phyloP scores from a whole-genome alignment of 2,113 vertebrate genomes.

The Amia ocellicauda region DNA sequence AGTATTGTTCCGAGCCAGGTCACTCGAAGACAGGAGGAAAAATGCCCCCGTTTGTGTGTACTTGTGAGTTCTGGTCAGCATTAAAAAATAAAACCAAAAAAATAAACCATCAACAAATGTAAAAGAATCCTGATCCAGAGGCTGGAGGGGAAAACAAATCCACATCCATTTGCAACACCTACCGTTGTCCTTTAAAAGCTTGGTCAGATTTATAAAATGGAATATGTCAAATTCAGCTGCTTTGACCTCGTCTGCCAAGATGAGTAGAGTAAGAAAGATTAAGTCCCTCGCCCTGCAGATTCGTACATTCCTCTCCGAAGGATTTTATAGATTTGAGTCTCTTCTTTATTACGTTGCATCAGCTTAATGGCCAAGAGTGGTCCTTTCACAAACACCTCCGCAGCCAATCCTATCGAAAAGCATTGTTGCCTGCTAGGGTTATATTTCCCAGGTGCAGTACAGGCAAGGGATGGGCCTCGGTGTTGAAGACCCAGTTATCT shows the following conservation, averaged over 20 bases:
- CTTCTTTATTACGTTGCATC: background rate
- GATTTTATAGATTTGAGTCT: background rate
- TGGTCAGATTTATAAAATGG: constrained; percentile 39
- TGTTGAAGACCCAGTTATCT: constrained; percentile 97
- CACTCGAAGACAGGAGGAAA: constrained; percentile 21
- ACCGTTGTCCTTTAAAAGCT: constrained; percentile 33
- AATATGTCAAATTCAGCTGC: constrained; percentile 3
- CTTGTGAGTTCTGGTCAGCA: background rate
- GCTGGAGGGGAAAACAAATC: constrained; percentile 21
- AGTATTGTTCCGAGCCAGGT: constrained; percentile 41
- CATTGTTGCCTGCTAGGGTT: constrained; percentile 87
- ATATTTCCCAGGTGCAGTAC: constrained; percentile 91
- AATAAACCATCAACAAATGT: constrained; percentile 32
- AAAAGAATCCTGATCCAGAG: constrained; percentile 19
- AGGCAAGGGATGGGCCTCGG: constrained; percentile 93
- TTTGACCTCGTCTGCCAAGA: background rate
- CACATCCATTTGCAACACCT: background rate
- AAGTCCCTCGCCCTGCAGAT: background rate
- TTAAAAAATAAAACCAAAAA: constrained; percentile 16
- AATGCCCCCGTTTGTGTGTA: background rate
- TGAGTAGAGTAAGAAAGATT: background rate
- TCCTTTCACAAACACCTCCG: background rate
- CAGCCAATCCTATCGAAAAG: constrained; percentile 72
- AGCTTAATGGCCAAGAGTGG: background rate
- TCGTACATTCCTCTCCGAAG: background rate